Base-by-base conservation (phyloP, 2,113 vertebrate genomes). In the Solea senegalensis region DNA sequence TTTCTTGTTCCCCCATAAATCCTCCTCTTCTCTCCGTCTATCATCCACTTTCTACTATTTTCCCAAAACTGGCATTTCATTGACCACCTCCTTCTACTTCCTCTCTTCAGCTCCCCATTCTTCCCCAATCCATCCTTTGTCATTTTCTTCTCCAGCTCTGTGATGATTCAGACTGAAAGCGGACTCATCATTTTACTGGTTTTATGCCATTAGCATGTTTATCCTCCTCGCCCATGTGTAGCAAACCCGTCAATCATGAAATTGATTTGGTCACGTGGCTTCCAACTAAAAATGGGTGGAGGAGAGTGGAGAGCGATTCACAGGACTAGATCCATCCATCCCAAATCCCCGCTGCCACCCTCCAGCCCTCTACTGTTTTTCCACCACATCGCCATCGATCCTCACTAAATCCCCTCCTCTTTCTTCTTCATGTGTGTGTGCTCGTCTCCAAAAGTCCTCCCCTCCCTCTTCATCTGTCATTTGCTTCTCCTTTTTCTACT, bases 141-240 rank as follows among this genome's bases (percentile, higher is more conserved):
- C 55, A 9, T 59, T 6, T 0, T 34, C 44, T 57, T 40, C 43
- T 65, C 43, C 51, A 21, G 1, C 54, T 3, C 27, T 10, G 11
- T 28, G 58, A 8, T 14, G 34, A 40, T 55, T 69, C 39, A 57
- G 67, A 7, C 34, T 3, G 4, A 21, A 12, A 53, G 51, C 51
- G 45, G 58, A 65, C 41, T 69, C 64, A 40, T 76, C 75, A 46
- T 65, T 83, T 73, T 62, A 48, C 6, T 34, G 50, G 1, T 15
- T 39, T 67, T 8, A n/a, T 58, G 16, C 40, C 5, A 50, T 80
- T 71, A 56, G 63, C 62, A 14, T 66, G 65, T 71, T 64, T 79
- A 72, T 80, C 82, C 73, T 4, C 57, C 69, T 65, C 9, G 41
- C 64, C 28, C 76, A 86, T 74, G 71, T 78, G 59, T 52, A 14